These are phyloP conservation scores for Capricornis sumatraensis DNA, from an alignment of 2,113 vertebrate species.

Conservation along the genomic window DNA sequence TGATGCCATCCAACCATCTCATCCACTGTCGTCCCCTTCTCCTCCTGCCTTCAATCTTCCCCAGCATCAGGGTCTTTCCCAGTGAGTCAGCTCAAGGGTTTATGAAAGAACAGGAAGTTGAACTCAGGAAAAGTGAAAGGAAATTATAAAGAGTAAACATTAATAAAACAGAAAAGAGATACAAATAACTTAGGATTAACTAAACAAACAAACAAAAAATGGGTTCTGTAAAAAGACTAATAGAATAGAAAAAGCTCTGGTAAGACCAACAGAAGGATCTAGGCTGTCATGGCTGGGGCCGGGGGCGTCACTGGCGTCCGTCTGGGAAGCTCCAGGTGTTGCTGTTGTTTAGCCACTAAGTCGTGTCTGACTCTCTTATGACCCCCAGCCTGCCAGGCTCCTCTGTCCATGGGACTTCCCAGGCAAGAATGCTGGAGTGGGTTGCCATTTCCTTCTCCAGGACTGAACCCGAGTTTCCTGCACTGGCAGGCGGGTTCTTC, in stretches of 20 bases:
- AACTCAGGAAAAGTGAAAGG: neutral
- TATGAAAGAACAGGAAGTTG: neutral
- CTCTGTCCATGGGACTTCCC: neutral
- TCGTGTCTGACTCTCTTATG: neutral
- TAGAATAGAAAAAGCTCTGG: neutral
- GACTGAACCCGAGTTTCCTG: neutral
- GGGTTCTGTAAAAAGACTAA: neutral
- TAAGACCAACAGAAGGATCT: neutral
- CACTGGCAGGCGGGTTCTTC: neutral
- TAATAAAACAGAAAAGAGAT: neutral
- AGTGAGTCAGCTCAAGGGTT: neutral
- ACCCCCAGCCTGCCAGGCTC: neutral
- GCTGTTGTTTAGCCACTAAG: rapidly evolving
- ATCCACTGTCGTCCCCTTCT: too few relatives aligned
- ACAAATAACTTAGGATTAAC: neutral
- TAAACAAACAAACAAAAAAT: neutral
- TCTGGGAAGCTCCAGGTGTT: neutral
- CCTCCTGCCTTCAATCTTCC: too few relatives aligned
- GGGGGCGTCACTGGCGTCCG: rapidly evolving
- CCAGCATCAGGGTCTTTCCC: too few relatives aligned
- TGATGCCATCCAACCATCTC: too few relatives aligned
- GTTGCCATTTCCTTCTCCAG: neutral
- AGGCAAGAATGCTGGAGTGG: neutral
- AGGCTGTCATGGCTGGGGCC: neutral
- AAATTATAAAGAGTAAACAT: neutral